These are phyloP conservation scores for Drosophila santomea DNA, from an alignment of 1,140 invertebrate genomes.

Conservation along the genomic window DNA sequence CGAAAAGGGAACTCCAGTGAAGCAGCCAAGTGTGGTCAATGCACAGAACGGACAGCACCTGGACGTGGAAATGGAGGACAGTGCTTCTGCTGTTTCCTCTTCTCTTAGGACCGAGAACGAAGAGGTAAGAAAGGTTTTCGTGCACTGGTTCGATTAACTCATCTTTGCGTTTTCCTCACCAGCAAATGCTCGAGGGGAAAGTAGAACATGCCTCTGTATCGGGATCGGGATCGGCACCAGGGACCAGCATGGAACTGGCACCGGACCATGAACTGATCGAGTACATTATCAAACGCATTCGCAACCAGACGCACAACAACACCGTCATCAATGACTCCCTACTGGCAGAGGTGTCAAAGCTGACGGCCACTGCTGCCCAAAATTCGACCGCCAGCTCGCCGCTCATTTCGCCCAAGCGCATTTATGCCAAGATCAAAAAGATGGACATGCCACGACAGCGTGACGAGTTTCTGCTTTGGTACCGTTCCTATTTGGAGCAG, in stretches of 20 bases:
- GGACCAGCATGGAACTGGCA: conserved; percentile 37
- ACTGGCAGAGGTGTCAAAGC: conserved; percentile 74
- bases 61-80: conserved; percentile 22
- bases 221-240: background rate
- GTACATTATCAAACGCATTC: conserved; percentile 78
- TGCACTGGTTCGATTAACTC: background rate
- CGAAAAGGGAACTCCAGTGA: conserved; percentile 36
- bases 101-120: conserved; percentile 24
- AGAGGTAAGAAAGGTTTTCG: conserved; percentile 44
- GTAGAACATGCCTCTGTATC: conserved; percentile 16
- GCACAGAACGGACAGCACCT: conserved; percentile 16
- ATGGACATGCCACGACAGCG: conserved; percentile 73
- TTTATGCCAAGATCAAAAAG: conserved; percentile 81
- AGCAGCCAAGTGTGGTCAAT: conserved; percentile 11
- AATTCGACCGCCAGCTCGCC: conserved; percentile 66
- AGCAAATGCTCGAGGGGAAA: conserved; percentile 51
- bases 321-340: conserved; percentile 77
- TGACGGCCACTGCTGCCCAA: conserved; percentile 78
- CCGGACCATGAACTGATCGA: conserved; percentile 78
- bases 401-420: conserved; percentile 75
- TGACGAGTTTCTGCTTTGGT: conserved; percentile 75
- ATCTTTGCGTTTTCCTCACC: conserved; percentile 18
- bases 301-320: conserved; percentile 78
- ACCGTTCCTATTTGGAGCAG: conserved; percentile 72
- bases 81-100: conserved; percentile 5